Percentiles rank a stretch among this genome's conserved stretches.
These are phyloP conservation scores for Percina caprodes DNA, from an alignment of 2,113 vertebrate genomes.

Conservation along the genomic window DNA sequence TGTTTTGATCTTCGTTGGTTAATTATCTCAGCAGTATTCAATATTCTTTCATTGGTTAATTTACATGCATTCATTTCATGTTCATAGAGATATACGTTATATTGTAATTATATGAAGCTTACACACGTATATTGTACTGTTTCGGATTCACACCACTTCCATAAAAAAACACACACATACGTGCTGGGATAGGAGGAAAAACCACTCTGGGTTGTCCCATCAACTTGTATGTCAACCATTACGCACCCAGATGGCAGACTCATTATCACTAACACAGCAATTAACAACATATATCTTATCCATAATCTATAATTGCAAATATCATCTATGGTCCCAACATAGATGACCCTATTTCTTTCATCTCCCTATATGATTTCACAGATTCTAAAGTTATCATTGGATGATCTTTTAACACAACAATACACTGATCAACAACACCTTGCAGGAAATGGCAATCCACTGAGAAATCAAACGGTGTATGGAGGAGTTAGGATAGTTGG, in stretches of 20 bases:
- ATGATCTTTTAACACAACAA: neutral
- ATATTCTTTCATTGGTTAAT: no score
- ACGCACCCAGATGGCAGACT: neutral
- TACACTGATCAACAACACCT: neutral
- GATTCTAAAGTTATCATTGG: neutral
- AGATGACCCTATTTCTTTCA: neutral
- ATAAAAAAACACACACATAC: no score
- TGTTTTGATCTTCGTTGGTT: no score
- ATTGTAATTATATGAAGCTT: no score
- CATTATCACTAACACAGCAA: neutral
- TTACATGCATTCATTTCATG: no score
- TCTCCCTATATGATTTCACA: neutral
- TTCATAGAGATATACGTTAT: no score
- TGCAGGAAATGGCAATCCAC: conserved; percentile 4
- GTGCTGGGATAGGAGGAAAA: no score
- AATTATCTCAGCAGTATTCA: no score
- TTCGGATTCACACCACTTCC: no score
- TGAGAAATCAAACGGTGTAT: neutral
- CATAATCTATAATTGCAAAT: neutral
- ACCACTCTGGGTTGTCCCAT: no score
- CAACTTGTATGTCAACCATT: no score
- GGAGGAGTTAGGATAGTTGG: conserved; percentile 18
- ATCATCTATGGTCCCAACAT: neutral
- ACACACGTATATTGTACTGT: no score
- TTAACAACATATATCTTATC: neutral